These are phyloP conservation scores for Sebastiscus tertius DNA, from an alignment of 2,797 vertebrate species.

Conservation along the genomic window DNA sequence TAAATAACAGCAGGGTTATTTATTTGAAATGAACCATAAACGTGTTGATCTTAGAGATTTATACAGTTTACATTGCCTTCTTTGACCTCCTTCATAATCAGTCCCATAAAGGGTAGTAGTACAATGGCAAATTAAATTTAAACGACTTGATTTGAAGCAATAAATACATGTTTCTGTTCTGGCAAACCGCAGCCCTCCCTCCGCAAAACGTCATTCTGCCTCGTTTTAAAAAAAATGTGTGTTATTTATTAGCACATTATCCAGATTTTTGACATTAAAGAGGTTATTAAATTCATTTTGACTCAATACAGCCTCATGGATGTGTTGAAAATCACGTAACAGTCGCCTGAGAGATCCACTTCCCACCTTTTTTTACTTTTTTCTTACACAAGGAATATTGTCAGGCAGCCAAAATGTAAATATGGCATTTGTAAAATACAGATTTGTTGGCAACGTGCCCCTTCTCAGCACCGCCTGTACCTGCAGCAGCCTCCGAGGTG, in stretches of 20 bases:
- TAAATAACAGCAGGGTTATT: slow-evolving; percentile 66
- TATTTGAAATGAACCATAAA: slow-evolving; percentile 52
- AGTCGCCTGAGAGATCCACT: slow-evolving; percentile 6
- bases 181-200: background rate
- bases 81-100: slow-evolving; percentile 14
- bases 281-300: background rate
- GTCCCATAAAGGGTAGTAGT: slow-evolving; percentile 27
- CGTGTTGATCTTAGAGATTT: slow-evolving; percentile 54
- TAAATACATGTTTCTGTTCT: slow-evolving; percentile 59
- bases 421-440: slow-evolving; percentile 52
- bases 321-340: slow-evolving; percentile 18
- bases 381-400: background rate
- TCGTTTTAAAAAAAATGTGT: slow-evolving; percentile 3
- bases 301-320: slow-evolving; percentile 13
- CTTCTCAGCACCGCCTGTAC: slow-evolving; percentile 54
- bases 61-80: slow-evolving; percentile 49
- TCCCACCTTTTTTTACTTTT: slow-evolving; percentile 24
- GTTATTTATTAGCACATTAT: slow-evolving; percentile 41
- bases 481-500: slow-evolving; percentile 20
- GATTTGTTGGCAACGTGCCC: slow-evolving; percentile 63
- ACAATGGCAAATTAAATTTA: slow-evolving; percentile 20
- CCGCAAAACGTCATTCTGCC: slow-evolving; percentile 5
- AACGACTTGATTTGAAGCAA: slow-evolving; percentile 57
- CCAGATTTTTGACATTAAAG: slow-evolving; percentile 1
- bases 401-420: slow-evolving; percentile 60